phyloP scores from a whole-genome alignment of 1,140 invertebrate genomes.

The Euura saliciscinereae region DNA sequence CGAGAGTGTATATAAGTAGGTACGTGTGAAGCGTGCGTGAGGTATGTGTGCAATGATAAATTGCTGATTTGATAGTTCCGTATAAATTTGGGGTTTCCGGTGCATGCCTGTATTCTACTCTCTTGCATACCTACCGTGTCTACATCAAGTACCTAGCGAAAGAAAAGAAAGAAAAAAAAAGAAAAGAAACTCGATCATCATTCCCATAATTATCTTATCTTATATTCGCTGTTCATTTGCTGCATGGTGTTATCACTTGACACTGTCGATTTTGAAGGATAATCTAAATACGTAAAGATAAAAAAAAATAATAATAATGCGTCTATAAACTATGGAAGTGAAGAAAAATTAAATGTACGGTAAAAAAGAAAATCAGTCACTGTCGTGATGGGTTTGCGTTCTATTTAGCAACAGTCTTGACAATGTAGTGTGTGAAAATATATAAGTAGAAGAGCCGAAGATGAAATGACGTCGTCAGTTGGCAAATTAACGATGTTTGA shows the following conservation, averaged over 20 bases:
- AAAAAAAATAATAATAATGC: not conserved
- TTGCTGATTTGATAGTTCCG: constrained; percentile 1
- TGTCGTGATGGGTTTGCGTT: not conserved
- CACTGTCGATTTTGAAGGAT: constrained; percentile 5
- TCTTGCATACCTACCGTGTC: constrained; percentile 44
- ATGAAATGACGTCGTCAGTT: constrained; percentile 28
- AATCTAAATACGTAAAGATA: no score
- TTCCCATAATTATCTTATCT: constrained; percentile 30
- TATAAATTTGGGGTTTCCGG: constrained; percentile 40
- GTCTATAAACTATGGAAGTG: not conserved
- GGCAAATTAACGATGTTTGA: constrained; percentile 19
- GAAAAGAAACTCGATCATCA: constrained; percentile 36
- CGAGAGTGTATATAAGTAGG: constrained; percentile 29
- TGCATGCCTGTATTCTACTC: constrained; percentile 50
- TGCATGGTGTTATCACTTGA: constrained; percentile 35
- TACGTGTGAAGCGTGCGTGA: constrained; percentile 25
- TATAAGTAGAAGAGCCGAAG: constrained; percentile 29
- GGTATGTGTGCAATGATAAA: not conserved
- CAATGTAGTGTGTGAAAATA: constrained; percentile 28
- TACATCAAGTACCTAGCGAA: constrained; percentile 47
- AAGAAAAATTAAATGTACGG: constrained; percentile 9
- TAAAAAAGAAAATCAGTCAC: constrained; percentile 8
- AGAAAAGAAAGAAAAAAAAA: no score
- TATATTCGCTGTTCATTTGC: constrained; percentile 43
- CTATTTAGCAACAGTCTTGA: constrained; percentile 7